Evolutionary conservation across 2,797 vertebrate genomes (phyloP).

Genomic region (Periparus ater): DNA sequence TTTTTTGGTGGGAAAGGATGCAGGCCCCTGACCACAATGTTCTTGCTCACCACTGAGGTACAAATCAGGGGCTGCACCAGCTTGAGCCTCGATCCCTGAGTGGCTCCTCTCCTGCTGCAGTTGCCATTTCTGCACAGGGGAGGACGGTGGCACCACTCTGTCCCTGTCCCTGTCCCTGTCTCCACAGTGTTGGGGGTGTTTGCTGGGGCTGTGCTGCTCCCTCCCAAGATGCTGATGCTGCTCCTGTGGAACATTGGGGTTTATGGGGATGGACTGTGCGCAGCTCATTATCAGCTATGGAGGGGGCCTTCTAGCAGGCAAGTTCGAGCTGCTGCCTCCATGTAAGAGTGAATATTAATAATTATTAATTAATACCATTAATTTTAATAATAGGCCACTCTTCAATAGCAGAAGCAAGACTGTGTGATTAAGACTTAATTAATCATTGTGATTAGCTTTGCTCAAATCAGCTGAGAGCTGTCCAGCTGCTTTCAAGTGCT

Average conservation of each 20-base stretch:
- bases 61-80: not conserved
- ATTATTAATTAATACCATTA: constrained; percentile 31
- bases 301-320: not conserved
- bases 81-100: fast-evolving
- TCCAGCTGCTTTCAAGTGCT: not conserved
- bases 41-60: fast-evolving
- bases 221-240: too few species aligned
- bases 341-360: not conserved
- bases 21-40: not conserved
- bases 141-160: fast-evolving
- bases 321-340: not conserved
- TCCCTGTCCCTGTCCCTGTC: not conserved
- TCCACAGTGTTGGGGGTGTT: not conserved
- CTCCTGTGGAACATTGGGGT: fast-evolving
- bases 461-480: not conserved
- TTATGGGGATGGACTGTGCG: fast-evolving
- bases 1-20: not conserved
- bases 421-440: constrained; percentile 21
- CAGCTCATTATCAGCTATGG: fast-evolving
- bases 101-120: not conserved
- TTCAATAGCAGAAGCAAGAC: constrained; percentile 12
- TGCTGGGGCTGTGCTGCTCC: fast-evolving
- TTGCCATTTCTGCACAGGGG: fast-evolving
- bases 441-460: constrained; percentile 23
- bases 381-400: constrained; percentile 24